These are phyloP conservation scores for Phalera bucephala DNA, from an alignment of 2,888 invertebrate species.

Conservation along the genomic window DNA sequence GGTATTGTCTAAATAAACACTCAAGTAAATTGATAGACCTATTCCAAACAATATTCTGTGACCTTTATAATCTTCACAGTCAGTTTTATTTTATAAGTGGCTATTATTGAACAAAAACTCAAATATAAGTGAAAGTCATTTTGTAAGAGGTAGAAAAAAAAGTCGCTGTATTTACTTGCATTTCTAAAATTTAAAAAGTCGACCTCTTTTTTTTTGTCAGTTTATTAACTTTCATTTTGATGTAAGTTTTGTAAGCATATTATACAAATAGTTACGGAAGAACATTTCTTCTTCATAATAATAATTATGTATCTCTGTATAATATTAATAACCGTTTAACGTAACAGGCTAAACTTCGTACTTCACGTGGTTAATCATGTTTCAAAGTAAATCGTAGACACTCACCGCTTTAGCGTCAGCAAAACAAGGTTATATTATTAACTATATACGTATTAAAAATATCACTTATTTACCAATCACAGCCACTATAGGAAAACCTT, in stretches of 20 bases:
- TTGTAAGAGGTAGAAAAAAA: background rate
- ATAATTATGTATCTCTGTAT: background rate
- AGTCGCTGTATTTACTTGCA: too few relatives aligned
- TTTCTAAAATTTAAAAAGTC: background rate
- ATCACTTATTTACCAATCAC: constrained; percentile 57
- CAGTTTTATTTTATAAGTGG: too few relatives aligned
- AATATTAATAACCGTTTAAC: constrained; percentile 15
- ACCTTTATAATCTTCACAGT: too few relatives aligned
- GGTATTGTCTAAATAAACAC: constrained; percentile 9
- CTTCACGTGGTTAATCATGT: constrained; percentile 31
- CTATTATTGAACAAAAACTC: too few relatives aligned
- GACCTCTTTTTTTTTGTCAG: too few relatives aligned
- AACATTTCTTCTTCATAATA: background rate
- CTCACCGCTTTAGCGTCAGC: constrained; percentile 39
- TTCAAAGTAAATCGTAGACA: constrained; percentile 19
- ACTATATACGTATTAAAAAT: constrained; percentile 42
- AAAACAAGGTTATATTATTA: constrained; percentile 21
- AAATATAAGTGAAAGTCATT: background rate
- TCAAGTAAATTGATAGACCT: background rate
- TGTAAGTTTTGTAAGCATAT: too few relatives aligned
- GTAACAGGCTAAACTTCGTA: constrained; percentile 28
- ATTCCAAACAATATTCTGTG: too few relatives aligned
- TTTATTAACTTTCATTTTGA: too few relatives aligned
- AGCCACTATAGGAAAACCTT: constrained; percentile 44
- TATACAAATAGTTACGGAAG: too few relatives aligned